Base-by-base conservation (phyloP, 2,113 vertebrate genomes). In the Psammodynastes pulverulentus region DNA sequence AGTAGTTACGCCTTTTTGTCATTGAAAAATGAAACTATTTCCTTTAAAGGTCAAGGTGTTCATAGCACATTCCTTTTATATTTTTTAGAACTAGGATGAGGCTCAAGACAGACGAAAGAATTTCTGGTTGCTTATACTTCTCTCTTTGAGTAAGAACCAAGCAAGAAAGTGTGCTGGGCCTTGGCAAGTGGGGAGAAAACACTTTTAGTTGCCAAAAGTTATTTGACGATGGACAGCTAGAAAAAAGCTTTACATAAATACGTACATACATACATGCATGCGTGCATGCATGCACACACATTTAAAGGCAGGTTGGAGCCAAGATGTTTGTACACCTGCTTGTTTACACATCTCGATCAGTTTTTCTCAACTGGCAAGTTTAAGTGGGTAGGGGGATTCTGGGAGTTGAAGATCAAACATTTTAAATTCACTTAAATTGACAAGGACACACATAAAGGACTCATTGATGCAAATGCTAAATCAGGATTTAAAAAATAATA, bases 261-360 rank as follows among this genome's bases (percentile, higher is more conserved):
- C 1, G 29, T 12, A 5, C 26, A 62, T 13, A n/a, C 26, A 62
- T 12, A 54, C 21, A 56, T 51, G 8, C 12, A 51, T 56, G 24
- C 21, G n/a, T n/a, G n/a, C n/a, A n/a, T n/a, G n/a, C n/a, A n/a
- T n/a, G n/a, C n/a, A n/a, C n/a, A n/a, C n/a, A n/a, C n/a, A 58
- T 85, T 90, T 91, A 94, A 94, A 93, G 94, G 89, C 95, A 96
- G 92, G 96, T 96, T 89, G 92, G 92, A 95, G 95, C 95, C 95
- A 92, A 94, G 95, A 94, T 95, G 95, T 94, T 95, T 90, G 92
- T 10, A 92, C 94, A 48, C 94, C 93, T 94, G 94, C 93, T 95
- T 96, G 96, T 96, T 97, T 96, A 94, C 93, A 95, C 93, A 88
- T 96, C 96, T 19, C 8, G 6, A 79, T 39, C 34, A 39, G 34